Evolutionary conservation across 1,140 invertebrate genomes (phyloP).

Genomic region (Polypedilum vanderplanki): DNA sequence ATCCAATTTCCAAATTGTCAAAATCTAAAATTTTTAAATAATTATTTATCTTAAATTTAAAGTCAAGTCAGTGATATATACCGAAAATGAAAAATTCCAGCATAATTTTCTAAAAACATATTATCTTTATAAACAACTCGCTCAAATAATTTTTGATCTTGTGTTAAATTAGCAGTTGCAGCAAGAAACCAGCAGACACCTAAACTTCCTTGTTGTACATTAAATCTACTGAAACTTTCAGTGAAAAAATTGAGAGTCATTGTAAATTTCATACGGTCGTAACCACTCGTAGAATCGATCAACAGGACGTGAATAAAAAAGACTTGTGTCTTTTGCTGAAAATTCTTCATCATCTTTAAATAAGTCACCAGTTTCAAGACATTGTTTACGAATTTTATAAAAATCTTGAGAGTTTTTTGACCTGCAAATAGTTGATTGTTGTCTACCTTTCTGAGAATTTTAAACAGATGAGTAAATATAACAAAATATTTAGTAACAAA

Average conservation of each 20-base stretch:
- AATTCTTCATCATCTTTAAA: slow-evolving; percentile 72
- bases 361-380: slow-evolving; percentile 45
- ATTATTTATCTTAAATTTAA: no score
- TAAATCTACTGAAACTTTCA: slow-evolving; percentile 61
- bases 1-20: slow-evolving; percentile 66
- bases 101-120: slow-evolving; percentile 55
- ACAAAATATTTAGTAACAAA: no score
- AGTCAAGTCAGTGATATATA: no score
- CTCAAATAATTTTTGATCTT: slow-evolving; percentile 55
- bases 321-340: slow-evolving; percentile 53
- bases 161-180: slow-evolving; percentile 61
- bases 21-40: slow-evolving; percentile 43
- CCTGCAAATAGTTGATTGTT: no score
- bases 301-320: slow-evolving; percentile 56
- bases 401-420: background rate
- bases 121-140: slow-evolving; percentile 63
- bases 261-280: slow-evolving; percentile 57
- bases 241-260: slow-evolving; percentile 57
- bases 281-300: slow-evolving; percentile 60
- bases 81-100: slow-evolving; percentile 58
- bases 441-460: no score
- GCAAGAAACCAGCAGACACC: slow-evolving; percentile 72
- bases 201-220: slow-evolving; percentile 65
- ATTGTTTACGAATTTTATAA: background rate
- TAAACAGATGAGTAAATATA: no score